Base-by-base conservation (phyloP, 2,797 vertebrate species). In the Botia almorhae region DNA sequence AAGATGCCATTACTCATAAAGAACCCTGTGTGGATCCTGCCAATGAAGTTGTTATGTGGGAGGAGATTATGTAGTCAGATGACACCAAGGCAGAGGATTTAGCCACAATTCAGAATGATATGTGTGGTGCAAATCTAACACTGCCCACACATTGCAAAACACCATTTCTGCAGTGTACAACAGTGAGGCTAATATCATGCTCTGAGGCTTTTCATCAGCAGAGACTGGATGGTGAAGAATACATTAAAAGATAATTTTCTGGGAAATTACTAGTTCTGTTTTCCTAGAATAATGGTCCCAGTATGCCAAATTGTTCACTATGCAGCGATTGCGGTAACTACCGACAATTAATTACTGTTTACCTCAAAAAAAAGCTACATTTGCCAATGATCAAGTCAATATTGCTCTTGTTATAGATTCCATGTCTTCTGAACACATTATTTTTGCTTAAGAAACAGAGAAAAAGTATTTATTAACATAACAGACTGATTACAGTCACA, bases 11-110 rank as follows among this genome's bases (percentile, higher is more conserved):
- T 50, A 33, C 46, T 19, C 58, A 63, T 29, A 48, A 19, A 65
- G n/a, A 33, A 33, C 17, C 26, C 14, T 39, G 19, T 53, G 74
- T 53, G 61, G 48, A 76, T 76, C 29, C 33, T 33, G 33, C 33
- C 33, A 33, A 33, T 33, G 33, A 26, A 26, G 23, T 39, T 65
- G n/a, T 12, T n/a, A 76, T 55, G 74, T 65, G 29, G 74, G 46
- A 65, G 50, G 61, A 53, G 61, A 75, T 65, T 21, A 65, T 64
- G 46, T 65, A 46, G 61, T 75, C 12, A 53, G 61, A 75, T 51
- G 60, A 63, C 26, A 63, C 60, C 60, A 14, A 36, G 29, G 13
- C 7, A 64, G 21, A 60, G 58, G 21, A 63, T 73, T 39, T 26
- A 60, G 26, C 61, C 26, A 64, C 60, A 61, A 29, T 61, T 63